Evolutionary conservation across 2,797 vertebrate genomes (phyloP).

Genomic region (Lycodopsis pacificus): DNA sequence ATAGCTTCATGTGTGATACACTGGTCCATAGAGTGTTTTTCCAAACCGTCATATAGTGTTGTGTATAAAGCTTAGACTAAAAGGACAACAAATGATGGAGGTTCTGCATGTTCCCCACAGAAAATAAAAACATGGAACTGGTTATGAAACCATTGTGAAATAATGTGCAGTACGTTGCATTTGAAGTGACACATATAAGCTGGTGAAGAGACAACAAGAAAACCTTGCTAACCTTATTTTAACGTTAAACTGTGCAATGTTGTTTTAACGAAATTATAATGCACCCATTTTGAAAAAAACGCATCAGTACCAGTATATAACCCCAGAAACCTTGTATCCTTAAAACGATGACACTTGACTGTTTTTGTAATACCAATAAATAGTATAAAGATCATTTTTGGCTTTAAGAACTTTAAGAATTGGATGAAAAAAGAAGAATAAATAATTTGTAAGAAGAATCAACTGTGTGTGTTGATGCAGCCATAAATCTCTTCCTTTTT

Average conservation of each 20-base stretch:
- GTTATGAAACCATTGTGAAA: background rate
- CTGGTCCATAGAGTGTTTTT: background rate
- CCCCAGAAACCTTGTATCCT: background rate
- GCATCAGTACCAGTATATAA: background rate
- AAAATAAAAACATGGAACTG: background rate
- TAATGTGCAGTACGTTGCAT: background rate
- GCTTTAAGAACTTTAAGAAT: background rate
- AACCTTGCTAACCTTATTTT: background rate
- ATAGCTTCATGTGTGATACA: background rate
- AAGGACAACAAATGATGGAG: slow-evolving; percentile 9
- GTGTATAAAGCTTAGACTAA: background rate
- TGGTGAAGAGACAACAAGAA: background rate
- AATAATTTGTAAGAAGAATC: background rate
- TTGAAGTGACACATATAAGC: background rate
- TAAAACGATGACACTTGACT: background rate
- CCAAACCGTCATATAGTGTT: slow-evolving; percentile 13
- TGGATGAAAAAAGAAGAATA: background rate
- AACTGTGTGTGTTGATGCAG: background rate
- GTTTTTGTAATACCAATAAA: background rate
- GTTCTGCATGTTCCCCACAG: background rate
- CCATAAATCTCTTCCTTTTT: background rate
- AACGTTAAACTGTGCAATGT: background rate
- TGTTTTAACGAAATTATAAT: background rate
- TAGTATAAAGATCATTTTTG: background rate
- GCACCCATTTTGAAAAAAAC: background rate